Conservation (phyloP, 1,140 invertebrate genomes). For the Lucilia cuprina region DNA sequence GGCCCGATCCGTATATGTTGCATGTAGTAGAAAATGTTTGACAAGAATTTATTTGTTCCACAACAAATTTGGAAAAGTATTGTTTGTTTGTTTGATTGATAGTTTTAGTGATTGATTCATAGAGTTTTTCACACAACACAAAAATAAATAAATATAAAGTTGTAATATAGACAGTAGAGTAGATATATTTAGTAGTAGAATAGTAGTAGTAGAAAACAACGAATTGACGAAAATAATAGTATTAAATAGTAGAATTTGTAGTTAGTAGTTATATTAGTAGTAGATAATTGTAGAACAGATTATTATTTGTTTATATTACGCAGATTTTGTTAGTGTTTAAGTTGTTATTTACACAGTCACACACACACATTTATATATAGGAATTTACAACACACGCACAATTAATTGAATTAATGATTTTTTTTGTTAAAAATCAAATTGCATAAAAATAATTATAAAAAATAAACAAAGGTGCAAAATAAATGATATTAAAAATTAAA, state of each 20-base stretch:
- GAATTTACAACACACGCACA: background rate
- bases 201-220: background rate
- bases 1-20: slow-evolving; percentile 63
- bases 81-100: slow-evolving; percentile 19
- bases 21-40: slow-evolving; percentile 54
- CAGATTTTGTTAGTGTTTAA: no score
- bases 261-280: background rate
- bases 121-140: slow-evolving; percentile 4
- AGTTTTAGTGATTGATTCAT: background rate
- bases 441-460: no score
- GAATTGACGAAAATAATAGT: background rate
- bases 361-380: background rate
- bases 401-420: background rate
- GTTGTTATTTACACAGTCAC: background rate
- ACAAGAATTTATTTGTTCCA: slow-evolving; percentile 64
- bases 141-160: slow-evolving; percentile 3
- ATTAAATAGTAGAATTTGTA: background rate
- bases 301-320: no score
- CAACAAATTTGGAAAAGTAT: slow-evolving; percentile 38
- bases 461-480: no score
- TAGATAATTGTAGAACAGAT: background rate
- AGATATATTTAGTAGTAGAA: background rate
- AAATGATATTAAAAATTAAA: no score
- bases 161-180: slow-evolving; percentile 17
- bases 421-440: background rate